phyloP scores from a whole-genome alignment of 2,113 vertebrate species.

The Tyrannus savana region DNA sequence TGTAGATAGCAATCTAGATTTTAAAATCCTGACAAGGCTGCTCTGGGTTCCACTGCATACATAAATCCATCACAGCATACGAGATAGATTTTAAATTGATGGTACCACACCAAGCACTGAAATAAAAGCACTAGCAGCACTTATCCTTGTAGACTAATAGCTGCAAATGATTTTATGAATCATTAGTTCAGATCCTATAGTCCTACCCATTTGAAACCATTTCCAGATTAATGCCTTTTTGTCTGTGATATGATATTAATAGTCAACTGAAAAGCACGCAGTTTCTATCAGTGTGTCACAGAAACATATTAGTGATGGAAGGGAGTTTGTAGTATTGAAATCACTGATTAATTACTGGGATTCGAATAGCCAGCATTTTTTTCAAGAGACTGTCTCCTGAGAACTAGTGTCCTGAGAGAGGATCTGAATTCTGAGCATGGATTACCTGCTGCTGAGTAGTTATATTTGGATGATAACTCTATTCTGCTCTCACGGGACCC shows the following conservation, averaged over 20 bases:
- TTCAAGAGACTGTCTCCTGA: neutral
- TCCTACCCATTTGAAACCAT: slow-evolving; percentile 61
- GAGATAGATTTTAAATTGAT: slow-evolving; percentile 71
- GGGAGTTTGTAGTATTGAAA: slow-evolving; percentile 22
- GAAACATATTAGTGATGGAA: neutral
- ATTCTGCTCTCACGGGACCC: neutral
- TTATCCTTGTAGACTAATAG: slow-evolving; percentile 70
- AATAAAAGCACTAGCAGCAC: slow-evolving; percentile 67
- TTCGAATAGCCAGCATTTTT: neutral
- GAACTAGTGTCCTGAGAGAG: neutral
- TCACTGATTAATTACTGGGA: slow-evolving; percentile 19
- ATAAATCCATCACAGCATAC: slow-evolving; percentile 35
- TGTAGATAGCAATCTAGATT: slow-evolving; percentile 54
- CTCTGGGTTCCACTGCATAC: slow-evolving; percentile 30
- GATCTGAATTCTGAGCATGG: neutral
- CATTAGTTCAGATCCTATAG: slow-evolving; percentile 72
- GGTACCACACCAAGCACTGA: slow-evolving; percentile 50
- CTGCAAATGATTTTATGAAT: slow-evolving; percentile 76
- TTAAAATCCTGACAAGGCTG: slow-evolving; percentile 52
- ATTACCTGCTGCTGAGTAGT: neutral
- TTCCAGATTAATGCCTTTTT: slow-evolving; percentile 66
- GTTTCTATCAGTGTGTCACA: neutral
- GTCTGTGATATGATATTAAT: slow-evolving; percentile 47
- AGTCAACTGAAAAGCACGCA: neutral
- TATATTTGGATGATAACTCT: neutral